Evolutionary conservation across 2,888 invertebrate genomes (phyloP).

Genomic region (Stegophylla sp.): DNA sequence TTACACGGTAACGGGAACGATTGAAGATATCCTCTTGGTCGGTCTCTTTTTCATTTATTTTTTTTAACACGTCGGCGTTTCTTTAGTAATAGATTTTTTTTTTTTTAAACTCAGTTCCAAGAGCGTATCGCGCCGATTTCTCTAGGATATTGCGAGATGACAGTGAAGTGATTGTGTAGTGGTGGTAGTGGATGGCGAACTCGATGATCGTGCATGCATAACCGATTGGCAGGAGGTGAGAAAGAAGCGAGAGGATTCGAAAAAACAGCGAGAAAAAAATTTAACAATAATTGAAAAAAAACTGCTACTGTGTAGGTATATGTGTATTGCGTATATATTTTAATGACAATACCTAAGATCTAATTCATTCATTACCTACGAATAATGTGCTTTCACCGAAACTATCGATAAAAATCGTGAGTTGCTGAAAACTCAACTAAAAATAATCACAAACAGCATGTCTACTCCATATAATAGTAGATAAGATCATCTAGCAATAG

Average conservation of each 20-base stretch:
- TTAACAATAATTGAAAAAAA: constrained; percentile 31
- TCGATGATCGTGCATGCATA: constrained; percentile 56
- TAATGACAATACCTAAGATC: too few species aligned
- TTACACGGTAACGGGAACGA: constrained; percentile 31
- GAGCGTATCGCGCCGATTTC: constrained; percentile 47
- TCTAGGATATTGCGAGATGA: constrained; percentile 46
- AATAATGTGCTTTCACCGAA: neutral
- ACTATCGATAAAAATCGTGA: constrained; percentile 5
- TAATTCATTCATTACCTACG: neutral
- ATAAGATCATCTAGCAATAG: neutral
- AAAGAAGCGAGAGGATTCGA: constrained; percentile 7
- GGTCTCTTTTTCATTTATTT: constrained; percentile 16
- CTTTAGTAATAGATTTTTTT: constrained; percentile 35
- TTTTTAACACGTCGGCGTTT: constrained; percentile 31
- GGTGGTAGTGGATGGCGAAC: constrained; percentile 11
- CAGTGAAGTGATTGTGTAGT: constrained; percentile 21
- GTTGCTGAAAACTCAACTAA: constrained; percentile 34
- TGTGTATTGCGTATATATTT: too few species aligned
- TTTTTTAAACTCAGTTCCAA: constrained; percentile 27
- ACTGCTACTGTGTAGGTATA: neutral
- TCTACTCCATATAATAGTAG: constrained; percentile 22
- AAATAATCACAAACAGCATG: constrained; percentile 20
- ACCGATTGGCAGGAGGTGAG: constrained; percentile 14
- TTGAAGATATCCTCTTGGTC: constrained; percentile 38
- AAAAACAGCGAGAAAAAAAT: neutral